Conservation (phyloP, 2,888 invertebrate species). For the Melinopterus prodromus region DNA sequence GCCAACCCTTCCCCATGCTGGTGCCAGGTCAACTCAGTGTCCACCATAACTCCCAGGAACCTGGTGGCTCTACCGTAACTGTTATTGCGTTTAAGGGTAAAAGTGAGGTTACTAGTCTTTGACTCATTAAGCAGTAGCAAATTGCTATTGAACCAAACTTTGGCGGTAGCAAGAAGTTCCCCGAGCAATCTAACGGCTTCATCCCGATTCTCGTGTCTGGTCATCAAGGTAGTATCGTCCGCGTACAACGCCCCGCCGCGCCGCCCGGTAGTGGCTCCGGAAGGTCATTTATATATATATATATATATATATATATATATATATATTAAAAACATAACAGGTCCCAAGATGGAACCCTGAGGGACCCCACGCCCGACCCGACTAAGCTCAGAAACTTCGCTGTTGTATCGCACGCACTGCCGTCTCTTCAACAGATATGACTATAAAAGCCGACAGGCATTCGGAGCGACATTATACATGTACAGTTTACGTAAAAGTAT, state of each 20-base stretch:
- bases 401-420: constrained; percentile 10
- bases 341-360: background rate
- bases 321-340: background rate
- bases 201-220: background rate
- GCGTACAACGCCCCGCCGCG: background rate
- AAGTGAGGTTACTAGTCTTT: background rate
- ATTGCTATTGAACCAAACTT: background rate
- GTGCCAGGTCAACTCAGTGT: background rate
- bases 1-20: background rate
- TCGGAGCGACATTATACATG: background rate
- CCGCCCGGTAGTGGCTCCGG: background rate
- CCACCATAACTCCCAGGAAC: background rate
- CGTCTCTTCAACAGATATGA: background rate
- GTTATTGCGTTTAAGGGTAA: background rate
- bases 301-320: too few species aligned
- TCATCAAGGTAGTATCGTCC: background rate
- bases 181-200: background rate
- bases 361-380: background rate
- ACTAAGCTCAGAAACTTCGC: background rate
- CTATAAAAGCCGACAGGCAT: background rate
- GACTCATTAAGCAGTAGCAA: background rate
- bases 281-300: background rate
- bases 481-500: background rate
- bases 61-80: background rate
- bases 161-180: background rate